A percentile compares a stretch with the other conserved stretches of the same genome.
Evolutionary conservation across 2,113 vertebrate species (phyloP).

Genomic region (Casuarius casuarius): DNA sequence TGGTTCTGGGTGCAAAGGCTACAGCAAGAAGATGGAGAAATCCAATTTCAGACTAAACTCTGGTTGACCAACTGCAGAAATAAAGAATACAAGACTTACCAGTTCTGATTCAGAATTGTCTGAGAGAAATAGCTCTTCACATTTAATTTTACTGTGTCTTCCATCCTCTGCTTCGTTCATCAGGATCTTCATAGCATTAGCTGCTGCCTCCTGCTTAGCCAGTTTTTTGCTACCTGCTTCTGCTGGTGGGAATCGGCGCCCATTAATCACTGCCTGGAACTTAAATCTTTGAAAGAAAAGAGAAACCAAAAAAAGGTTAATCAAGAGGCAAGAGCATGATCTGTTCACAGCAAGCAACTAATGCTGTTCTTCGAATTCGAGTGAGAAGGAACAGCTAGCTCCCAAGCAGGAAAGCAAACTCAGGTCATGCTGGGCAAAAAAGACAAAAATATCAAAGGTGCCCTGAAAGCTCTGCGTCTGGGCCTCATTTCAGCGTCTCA

Average conservation of each 20-base stretch:
- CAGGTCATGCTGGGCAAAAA: not conserved
- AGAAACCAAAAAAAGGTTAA: not conserved
- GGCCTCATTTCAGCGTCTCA: fast-evolving
- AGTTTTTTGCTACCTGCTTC: constrained; percentile 95
- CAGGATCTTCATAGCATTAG: constrained; percentile 86
- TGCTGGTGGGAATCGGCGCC: constrained; percentile 86
- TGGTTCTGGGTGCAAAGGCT: constrained; percentile 58
- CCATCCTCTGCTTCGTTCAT: constrained; percentile 82
- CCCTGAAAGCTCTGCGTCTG: fast-evolving
- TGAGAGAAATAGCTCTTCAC: not conserved
- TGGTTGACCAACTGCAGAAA: not conserved
- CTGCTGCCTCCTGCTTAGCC: constrained; percentile 93
- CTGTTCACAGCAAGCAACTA: not conserved
- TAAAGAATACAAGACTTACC: not conserved
- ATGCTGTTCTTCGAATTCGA: not conserved
- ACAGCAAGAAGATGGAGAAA: not conserved
- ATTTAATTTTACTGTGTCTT: constrained; percentile 48
- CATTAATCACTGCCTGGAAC: constrained; percentile 92
- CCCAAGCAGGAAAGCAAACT: not conserved
- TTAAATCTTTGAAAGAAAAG: constrained; percentile 83
- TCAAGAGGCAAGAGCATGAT: not conserved
- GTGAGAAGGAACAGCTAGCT: not conserved
- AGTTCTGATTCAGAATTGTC: not conserved
- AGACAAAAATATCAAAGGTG: not conserved
- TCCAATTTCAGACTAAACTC: not conserved